These are phyloP conservation scores for Lasioglossum pauxillum DNA, from an alignment of 2,888 invertebrate species.

Conservation along the genomic window DNA sequence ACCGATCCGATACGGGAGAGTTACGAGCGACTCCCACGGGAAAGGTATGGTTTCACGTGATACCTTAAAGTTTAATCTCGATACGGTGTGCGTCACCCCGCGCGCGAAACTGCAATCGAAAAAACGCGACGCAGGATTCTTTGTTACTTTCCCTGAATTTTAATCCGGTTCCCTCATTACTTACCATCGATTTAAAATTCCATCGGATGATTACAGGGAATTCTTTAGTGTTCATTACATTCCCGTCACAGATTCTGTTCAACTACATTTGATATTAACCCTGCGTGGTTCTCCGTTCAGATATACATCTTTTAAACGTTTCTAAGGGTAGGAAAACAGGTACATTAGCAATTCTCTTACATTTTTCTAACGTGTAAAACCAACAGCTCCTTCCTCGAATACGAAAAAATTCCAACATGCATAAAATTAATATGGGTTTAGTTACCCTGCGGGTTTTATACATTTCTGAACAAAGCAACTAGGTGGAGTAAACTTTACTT, in stretches of 20 bases:
- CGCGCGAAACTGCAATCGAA: conserved; percentile 24
- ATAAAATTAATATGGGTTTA: not conserved
- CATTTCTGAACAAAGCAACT: too few species aligned
- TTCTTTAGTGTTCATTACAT: not conserved
- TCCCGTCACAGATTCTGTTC: not conserved
- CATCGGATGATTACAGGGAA: not conserved
- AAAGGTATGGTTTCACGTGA: conserved; percentile 68
- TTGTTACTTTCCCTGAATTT: not conserved
- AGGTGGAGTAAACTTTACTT: too few species aligned
- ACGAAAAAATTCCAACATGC: not conserved
- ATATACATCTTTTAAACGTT: not conserved
- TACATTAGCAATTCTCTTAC: not conserved
- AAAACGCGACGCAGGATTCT: conserved; percentile 25
- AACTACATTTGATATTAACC: not conserved
- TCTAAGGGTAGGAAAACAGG: not conserved
- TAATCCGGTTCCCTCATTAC: not conserved
- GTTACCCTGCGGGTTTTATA: too few species aligned
- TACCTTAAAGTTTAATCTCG: conserved; percentile 70
- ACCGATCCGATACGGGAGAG: conserved; percentile 63
- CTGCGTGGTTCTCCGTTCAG: not conserved
- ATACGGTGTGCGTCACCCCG: conserved; percentile 47
- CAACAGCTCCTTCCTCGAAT: not conserved
- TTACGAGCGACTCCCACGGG: conserved; percentile 59
- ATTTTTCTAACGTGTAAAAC: not conserved
- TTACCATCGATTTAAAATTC: not conserved